phyloP scores from a whole-genome alignment of 1,140 invertebrate genomes.

The Samia ricini region DNA sequence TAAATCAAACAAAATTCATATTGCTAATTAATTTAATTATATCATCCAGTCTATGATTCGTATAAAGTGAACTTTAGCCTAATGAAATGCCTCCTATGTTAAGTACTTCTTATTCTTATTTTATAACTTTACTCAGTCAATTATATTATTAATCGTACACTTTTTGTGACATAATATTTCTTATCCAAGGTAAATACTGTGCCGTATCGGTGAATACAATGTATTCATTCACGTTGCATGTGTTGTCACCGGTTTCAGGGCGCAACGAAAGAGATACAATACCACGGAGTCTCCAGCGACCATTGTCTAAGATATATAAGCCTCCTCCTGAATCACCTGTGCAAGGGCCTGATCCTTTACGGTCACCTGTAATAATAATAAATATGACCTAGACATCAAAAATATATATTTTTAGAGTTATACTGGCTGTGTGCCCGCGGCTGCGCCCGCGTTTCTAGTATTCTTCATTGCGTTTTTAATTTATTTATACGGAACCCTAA shows the following conservation, averaged over 20 bases:
- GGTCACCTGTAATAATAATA: conserved; percentile 47
- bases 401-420: no score
- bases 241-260: conserved; percentile 46
- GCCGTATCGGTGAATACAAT: conserved; percentile 69
- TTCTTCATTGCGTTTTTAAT: no score
- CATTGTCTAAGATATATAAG: conserved; percentile 61
- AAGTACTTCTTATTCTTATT: background rate
- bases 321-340: conserved; percentile 80
- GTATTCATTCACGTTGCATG: conserved; percentile 65
- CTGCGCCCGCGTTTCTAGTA: no score
- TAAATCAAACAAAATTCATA: background rate
- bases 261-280: conserved; percentile 68
- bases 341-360: conserved; percentile 78
- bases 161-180: conserved; percentile 32
- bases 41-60: background rate
- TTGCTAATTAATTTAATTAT: background rate
- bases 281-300: conserved; percentile 72
- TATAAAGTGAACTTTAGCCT: background rate
- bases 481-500: no score
- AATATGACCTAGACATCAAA: no score
- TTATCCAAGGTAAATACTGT: conserved; percentile 63
- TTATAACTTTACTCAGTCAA: background rate
- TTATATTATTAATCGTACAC: conserved; percentile 10
- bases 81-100: background rate
- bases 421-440: no score